phyloP scores from a whole-genome alignment of 2,797 vertebrate genomes.

The Ceryle rudis region DNA sequence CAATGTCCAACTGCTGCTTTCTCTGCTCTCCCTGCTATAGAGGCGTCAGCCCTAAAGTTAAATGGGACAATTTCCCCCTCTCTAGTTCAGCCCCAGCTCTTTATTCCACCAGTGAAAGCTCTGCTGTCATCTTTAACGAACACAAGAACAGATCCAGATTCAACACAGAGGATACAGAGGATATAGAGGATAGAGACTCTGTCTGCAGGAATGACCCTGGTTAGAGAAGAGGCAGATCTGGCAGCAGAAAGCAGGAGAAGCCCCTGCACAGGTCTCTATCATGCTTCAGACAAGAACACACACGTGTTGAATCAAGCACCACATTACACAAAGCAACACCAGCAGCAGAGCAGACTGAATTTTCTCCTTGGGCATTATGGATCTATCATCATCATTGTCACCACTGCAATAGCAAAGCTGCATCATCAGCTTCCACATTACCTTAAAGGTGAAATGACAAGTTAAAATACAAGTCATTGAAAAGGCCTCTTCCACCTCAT shows the following conservation, averaged over 20 bases:
- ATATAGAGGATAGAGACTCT: no score
- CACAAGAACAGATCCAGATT: not conserved
- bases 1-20: not conserved
- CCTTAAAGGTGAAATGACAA: conserved; percentile 6
- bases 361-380: not conserved
- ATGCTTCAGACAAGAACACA: not conserved
- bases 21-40: not conserved
- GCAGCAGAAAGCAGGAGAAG: not conserved
- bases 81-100: not conserved
- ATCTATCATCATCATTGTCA: not conserved
- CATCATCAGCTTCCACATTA: not conserved
- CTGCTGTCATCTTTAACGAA: not conserved
- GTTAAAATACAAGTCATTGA: not conserved
- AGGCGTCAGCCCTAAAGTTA: not conserved
- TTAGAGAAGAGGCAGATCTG: not conserved
- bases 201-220: fast-evolving
- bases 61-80: not conserved
- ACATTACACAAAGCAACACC: not conserved
- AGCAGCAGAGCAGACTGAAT: not conserved
- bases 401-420: not conserved
- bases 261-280: fast-evolving
- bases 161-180: fast-evolving
- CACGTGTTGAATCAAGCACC: fast-evolving
- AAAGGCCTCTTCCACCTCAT: not conserved
- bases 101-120: not conserved